Base-by-base conservation (phyloP, 2,113 vertebrate genomes). In the Gobiocypris rarus region DNA sequence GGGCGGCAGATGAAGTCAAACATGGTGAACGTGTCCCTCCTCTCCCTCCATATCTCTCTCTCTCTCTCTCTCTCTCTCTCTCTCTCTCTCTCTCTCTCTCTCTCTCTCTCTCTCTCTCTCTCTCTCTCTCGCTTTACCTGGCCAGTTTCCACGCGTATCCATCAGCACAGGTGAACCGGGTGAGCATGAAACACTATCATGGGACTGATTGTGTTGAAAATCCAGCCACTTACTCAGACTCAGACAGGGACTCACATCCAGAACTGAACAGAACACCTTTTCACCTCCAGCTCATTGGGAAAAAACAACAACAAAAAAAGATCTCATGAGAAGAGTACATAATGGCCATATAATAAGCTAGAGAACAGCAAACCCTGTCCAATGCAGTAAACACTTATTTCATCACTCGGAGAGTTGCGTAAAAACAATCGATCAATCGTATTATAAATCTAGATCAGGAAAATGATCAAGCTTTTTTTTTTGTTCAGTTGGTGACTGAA, bases 141-240 rank as follows among this genome's bases (percentile, higher is more conserved):
- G 85, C 87, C 83, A 65, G 54, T 75, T 87, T 76, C 87, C 89
- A 61, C 67, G 71, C 69, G 86, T 73, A 54, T 77, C 85, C 70
- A 0, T 77, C 81, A 89, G 74, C 81, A 63, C 86, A 88, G 85
- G 82, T 88, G 77, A 81, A 89, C 83, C 28, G 50, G 75, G 65
- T 17, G 56, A 26, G 58, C n/a, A 83, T 74, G 86, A 85, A 81
- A 87, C 86, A 75, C 70, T 81, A 89, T 85, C 75, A 26, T 76
- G 52, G 78, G 82, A 83, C 71, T 77, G 56, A 56, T 58, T 74
- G 84, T 89, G 86, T 83, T 81, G 85, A 87, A 79, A 84, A 54
- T 28, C 52, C 52, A 84, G 45, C 79, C 58, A n/a, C 81, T 74
- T 69, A 61, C 52, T 50, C 82, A 41, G 80, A 28, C 81, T 43